A percentile compares a stretch with the other conserved stretches of the same genome.
Conservation (phyloP, 2,888 invertebrate genomes). For the Rhagonycha fulva region DNA sequence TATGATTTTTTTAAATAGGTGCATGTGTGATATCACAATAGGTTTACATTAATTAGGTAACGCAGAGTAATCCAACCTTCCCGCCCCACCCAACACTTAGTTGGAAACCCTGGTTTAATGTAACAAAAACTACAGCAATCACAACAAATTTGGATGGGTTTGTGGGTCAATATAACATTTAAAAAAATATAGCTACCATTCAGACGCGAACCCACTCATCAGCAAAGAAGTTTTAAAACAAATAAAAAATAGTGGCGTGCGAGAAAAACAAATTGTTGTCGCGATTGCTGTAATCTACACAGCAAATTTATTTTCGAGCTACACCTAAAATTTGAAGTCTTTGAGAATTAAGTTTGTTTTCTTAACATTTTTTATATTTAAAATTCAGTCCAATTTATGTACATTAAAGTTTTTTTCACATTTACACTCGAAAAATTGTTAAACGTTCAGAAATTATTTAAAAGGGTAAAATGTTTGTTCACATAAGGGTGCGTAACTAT, state of each 20-base stretch:
- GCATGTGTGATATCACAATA: conserved; percentile 53
- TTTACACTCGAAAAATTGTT: not conserved
- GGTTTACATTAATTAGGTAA: conserved; percentile 40
- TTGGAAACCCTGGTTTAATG: not conserved
- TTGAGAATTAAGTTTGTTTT: not conserved
- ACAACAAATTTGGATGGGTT: not conserved
- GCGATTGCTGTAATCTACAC: not conserved
- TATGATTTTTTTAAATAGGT: conserved; percentile 47
- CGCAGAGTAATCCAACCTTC: conserved; percentile 8
- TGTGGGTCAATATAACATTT: not conserved
- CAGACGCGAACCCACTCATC: not conserved
- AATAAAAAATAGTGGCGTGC: not conserved
- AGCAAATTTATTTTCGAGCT: not conserved
- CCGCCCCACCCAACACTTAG: not conserved
- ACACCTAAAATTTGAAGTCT: not conserved
- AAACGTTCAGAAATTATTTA: not conserved
- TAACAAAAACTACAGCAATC: not conserved
- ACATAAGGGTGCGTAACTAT: not conserved
- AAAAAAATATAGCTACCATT: not conserved
- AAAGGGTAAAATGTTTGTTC: not conserved
- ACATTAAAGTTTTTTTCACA: conserved; percentile 6
- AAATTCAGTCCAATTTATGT: conserved; percentile 11
- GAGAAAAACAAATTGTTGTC: not conserved
- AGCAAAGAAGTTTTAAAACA: not conserved
- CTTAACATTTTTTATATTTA: not conserved